These are phyloP conservation scores for Leptinotarsa undecemlineata DNA, from an alignment of 1,140 invertebrate species.

Conservation along the genomic window DNA sequence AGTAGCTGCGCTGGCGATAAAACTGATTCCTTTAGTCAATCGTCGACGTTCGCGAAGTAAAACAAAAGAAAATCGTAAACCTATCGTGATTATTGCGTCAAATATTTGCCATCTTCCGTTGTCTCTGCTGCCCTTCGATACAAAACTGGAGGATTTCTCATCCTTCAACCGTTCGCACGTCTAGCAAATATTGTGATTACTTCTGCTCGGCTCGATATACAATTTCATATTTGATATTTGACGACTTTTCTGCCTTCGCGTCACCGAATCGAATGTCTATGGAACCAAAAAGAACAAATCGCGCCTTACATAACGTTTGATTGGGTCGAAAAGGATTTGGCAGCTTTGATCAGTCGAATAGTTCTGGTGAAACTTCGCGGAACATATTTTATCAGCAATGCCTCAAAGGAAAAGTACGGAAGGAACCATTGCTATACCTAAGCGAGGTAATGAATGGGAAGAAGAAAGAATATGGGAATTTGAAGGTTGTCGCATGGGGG, in stretches of 20 bases:
- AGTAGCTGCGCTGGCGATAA: too few species aligned
- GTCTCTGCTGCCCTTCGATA: neutral
- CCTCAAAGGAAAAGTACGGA: neutral
- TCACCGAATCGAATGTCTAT: constrained; percentile 32
- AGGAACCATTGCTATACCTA: too few species aligned
- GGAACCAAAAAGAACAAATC: constrained; percentile 31
- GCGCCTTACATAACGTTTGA: constrained; percentile 28
- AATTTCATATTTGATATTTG: constrained; percentile 40
- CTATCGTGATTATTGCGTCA: constrained; percentile 2
- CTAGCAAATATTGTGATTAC: constrained; percentile 49
- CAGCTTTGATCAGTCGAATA: neutral
- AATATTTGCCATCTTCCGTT: neutral
- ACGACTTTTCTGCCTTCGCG: constrained; percentile 32
- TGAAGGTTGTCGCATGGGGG: too few species aligned
- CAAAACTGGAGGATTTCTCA: constrained; percentile 28
- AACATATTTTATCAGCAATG: neutral
- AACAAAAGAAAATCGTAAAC: neutral
- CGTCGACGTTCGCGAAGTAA: neutral
- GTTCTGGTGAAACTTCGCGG: neutral
- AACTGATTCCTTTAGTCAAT: neutral
- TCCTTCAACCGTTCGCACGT: constrained; percentile 40
- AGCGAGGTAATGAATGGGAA: too few species aligned
- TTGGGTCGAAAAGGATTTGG: constrained; percentile 32
- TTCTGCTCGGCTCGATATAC: constrained; percentile 43
- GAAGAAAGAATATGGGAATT: too few species aligned